phyloP scores from a whole-genome alignment of 2,888 invertebrate species.

The Drosophila yooni region DNA sequence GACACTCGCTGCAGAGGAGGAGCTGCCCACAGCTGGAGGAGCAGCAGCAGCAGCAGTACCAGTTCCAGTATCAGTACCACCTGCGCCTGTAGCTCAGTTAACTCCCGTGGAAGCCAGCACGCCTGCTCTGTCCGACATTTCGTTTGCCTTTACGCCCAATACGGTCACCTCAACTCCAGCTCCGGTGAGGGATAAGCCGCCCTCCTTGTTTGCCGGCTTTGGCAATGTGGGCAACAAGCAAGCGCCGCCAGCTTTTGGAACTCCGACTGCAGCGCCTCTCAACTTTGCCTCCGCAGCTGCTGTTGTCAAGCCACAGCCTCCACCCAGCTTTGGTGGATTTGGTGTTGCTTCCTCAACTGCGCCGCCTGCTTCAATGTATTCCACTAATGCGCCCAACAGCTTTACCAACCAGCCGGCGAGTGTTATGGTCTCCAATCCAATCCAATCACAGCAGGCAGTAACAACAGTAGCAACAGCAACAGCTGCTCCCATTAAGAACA shows the following conservation, averaged over 20 bases:
- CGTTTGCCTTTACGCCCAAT: slow-evolving; percentile 75
- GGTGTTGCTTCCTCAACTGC: slow-evolving; percentile 11
- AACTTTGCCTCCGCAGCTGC: slow-evolving; percentile 41
- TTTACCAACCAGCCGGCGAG: slow-evolving; percentile 6
- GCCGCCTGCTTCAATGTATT: slow-evolving; percentile 19
- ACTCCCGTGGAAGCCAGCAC: slow-evolving; percentile 13
- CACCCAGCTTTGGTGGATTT: slow-evolving; percentile 49
- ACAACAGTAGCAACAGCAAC: neutral
- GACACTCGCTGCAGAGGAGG: slow-evolving; percentile 36
- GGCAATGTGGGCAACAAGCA: slow-evolving; percentile 25
- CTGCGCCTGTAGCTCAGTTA: slow-evolving; percentile 4
- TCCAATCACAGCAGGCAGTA: neutral
- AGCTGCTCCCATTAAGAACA: slow-evolving; percentile 2
- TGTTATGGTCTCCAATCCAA: neutral
- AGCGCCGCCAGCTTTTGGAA: slow-evolving; percentile 10
- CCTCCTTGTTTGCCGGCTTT: slow-evolving; percentile 57
- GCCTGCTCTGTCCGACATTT: slow-evolving; percentile 45
- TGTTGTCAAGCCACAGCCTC: slow-evolving; percentile 43
- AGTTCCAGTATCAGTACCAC: neutral
- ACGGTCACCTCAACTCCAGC: slow-evolving; percentile 82
- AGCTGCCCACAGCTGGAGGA: slow-evolving; percentile 15
- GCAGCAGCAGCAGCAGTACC: slow-evolving; percentile 3
- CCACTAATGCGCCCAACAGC: slow-evolving; percentile 1
- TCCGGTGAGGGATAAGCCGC: slow-evolving; percentile 71
- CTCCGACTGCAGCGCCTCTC: slow-evolving; percentile 32